Evolutionary conservation across 2,797 vertebrate species (phyloP).

Genomic region (Gadopsis bispinosus): DNA sequence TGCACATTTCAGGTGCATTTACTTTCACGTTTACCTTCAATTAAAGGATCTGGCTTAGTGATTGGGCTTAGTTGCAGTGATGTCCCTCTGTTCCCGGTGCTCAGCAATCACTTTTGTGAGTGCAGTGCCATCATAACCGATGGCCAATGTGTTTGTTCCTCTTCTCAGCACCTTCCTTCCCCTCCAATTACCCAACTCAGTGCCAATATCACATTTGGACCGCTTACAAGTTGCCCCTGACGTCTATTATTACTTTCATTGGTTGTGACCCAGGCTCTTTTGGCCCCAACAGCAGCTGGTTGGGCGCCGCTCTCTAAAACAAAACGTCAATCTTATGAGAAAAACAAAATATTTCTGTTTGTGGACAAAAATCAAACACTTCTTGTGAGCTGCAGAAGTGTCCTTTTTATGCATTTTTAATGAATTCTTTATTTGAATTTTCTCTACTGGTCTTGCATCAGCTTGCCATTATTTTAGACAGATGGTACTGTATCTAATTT

Average conservation of each 20-base stretch:
- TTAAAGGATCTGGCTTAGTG: background rate
- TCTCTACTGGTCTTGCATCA: constrained; percentile 5
- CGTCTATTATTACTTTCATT: constrained; percentile 8
- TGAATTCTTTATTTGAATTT: background rate
- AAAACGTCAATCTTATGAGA: background rate
- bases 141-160: background rate
- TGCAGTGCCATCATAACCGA: background rate
- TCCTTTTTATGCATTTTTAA: background rate
- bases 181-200: background rate
- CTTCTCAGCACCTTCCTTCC: background rate
- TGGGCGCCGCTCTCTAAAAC: background rate
- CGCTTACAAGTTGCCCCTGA: constrained; percentile 23
- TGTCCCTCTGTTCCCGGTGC: background rate
- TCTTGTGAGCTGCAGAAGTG: background rate
- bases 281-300: background rate
- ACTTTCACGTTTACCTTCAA: background rate
- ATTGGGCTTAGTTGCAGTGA: background rate
- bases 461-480: constrained; percentile 10
- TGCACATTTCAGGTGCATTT: background rate
- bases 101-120: background rate
- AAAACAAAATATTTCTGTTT: background rate
- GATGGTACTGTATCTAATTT: constrained; percentile 8
- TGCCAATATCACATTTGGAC: constrained; percentile 9
- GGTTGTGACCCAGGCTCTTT: background rate
- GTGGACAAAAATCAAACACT: background rate